Evolutionary conservation across 1,140 invertebrate genomes (phyloP), one percentile per base, ranked within the genome.

Genomic region (Ceratina calcarata): DNA sequence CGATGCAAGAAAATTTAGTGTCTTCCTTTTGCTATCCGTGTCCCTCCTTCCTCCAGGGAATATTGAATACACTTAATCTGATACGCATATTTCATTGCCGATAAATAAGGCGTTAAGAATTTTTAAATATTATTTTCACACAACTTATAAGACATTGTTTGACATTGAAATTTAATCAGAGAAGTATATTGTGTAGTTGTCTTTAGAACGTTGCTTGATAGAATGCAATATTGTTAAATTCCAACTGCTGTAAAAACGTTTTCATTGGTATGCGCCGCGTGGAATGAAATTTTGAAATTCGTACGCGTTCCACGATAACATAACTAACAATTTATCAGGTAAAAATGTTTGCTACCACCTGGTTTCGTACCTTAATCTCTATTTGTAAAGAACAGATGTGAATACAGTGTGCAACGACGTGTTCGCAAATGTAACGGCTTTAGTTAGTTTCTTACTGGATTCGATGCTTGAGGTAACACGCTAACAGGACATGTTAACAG

Each of bases 401-500:
- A 32, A 32, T 4, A 1, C 27, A 32, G 27, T 32, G 27, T 4
- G 4, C 27, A 32, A 32, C 27, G 4, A 32, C 27, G 4, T 32
- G 27, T 32, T 32, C 27, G 27, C 27, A 32, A 32, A 32, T 32
- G 27, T 32, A 32, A 32, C 27, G 27, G 37, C 37, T 45, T 45
- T 6, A 8, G 37, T 45, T 45, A 49, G 32, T 57, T 71, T 71
- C 49, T 71, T 37, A 8, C 10, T 15, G n/a, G 16, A 37, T 49
- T 20, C 37, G 58, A 72, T 58, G 80, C 67, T 32, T 58, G 68
- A n/a, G 80, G 74, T 66, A 71, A 75, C 57, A 53, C 72, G 79
- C 79, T 45, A 45, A 45, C 37, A 45, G 74, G 79, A 81, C 82
- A 73, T 74, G 84, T 86, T 86, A 86, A 86, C 75, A 65, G 75